Evolutionary conservation across 2,888 invertebrate species (phyloP).

Genomic region (Ptychoptera albimana): DNA sequence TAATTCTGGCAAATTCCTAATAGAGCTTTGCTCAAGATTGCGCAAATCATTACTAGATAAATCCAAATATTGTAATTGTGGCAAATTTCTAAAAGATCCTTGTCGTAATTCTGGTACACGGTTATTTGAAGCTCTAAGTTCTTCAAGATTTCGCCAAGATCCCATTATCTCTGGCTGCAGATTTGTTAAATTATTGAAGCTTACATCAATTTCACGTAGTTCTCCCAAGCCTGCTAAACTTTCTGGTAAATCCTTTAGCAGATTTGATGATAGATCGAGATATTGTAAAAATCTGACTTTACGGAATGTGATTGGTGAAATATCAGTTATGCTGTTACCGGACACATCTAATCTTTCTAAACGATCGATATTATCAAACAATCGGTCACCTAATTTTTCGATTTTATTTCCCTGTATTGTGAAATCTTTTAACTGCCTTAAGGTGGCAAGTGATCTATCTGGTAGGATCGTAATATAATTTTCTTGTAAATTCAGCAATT

Average conservation of each 20-base stretch:
- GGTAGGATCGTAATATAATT: conserved; percentile 55
- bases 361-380: conserved; percentile 47
- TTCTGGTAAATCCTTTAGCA: conserved; percentile 51
- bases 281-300: conserved; percentile 50
- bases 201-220: conserved; percentile 57
- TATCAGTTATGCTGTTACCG: conserved; percentile 53
- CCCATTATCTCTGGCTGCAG: conserved; percentile 53
- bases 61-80: conserved; percentile 54
- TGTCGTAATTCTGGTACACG: conserved; percentile 51
- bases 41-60: conserved; percentile 68
- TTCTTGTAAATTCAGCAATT: conserved; percentile 55
- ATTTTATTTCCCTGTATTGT: conserved; percentile 63
- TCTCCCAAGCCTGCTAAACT: conserved; percentile 50
- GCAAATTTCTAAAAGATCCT: conserved; percentile 55
- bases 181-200: conserved; percentile 56
- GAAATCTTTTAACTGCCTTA: conserved; percentile 48
- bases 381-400: conserved; percentile 48
- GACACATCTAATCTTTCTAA: conserved; percentile 57
- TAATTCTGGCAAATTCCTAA: conserved; percentile 51
- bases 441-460: conserved; percentile 44
- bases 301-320: conserved; percentile 46
- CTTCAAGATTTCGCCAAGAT: conserved; percentile 49
- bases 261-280: conserved; percentile 64
- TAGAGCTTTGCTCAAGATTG: conserved; percentile 53
- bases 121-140: conserved; percentile 59